Conservation (phyloP, 2,888 invertebrate genomes). For the Melolontha melolontha region DNA sequence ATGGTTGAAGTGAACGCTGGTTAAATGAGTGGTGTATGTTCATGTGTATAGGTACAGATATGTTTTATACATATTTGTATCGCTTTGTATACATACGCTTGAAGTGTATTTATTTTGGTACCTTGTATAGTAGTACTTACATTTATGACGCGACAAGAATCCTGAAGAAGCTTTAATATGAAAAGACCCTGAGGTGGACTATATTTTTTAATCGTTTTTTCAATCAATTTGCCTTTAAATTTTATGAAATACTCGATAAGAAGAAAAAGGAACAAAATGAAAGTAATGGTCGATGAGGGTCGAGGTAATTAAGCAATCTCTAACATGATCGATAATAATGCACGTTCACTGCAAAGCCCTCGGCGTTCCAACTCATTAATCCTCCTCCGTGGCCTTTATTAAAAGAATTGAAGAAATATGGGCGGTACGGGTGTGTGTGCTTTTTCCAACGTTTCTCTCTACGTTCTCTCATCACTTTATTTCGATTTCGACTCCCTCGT, state of each 20-base stretch:
- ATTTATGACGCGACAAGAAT: too few species aligned
- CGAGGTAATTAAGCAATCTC: conserved; percentile 63
- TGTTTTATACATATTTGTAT: too few species aligned
- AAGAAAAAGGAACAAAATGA: conserved; percentile 36
- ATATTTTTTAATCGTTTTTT: not conserved
- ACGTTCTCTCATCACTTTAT: not conserved
- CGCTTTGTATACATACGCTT: too few species aligned
- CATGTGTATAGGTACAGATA: too few species aligned
- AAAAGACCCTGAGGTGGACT: not conserved
- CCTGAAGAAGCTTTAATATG: not conserved
- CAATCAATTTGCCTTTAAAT: not conserved
- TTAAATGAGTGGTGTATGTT: too few species aligned
- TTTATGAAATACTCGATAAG: not conserved
- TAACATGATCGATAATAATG: conserved; percentile 62
- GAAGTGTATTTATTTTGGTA: too few species aligned
- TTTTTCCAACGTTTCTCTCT: conserved; percentile 11
- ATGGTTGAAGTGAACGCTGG: too few species aligned
- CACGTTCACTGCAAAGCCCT: conserved; percentile 53
- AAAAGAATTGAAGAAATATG: conserved; percentile 69
- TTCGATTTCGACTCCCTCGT: not conserved
- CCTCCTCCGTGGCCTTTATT: conserved; percentile 64
- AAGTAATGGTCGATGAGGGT: conserved; percentile 50
- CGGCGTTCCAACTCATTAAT: conserved; percentile 64
- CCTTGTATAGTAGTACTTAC: too few species aligned
- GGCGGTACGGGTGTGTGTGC: conserved; percentile 59